phyloP scores from a whole-genome alignment of 2,113 vertebrate species.

The Vidua chalybeata region DNA sequence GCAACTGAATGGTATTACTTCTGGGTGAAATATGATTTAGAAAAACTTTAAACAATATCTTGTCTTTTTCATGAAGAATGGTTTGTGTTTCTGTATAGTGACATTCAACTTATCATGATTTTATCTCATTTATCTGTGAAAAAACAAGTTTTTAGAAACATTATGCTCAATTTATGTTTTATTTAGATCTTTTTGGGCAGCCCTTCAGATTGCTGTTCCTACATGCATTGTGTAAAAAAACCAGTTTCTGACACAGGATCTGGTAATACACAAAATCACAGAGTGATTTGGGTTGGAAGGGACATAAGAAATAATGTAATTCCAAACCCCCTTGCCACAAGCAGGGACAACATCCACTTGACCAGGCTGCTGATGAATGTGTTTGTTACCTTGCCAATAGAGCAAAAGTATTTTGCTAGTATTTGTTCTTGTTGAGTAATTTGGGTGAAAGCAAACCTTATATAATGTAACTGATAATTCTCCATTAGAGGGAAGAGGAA shows the following conservation, averaged over 20 bases:
- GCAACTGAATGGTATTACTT: neutral
- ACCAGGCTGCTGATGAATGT: neutral
- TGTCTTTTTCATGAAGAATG: neutral
- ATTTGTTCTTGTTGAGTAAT: neutral
- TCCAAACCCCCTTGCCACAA: neutral
- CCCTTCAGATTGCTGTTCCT: neutral
- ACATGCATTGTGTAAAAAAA: neutral
- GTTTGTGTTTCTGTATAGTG: neutral
- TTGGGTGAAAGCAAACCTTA: neutral
- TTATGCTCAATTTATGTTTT: neutral
- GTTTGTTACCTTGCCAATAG: neutral
- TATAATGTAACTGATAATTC: neutral
- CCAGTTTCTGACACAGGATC: fast-evolving
- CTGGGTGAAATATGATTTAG: neutral
- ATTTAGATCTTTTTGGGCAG: neutral
- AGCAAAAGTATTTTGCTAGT: neutral
- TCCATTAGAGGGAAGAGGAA: neutral
- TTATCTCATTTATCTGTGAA: neutral
- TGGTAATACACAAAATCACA: neutral
- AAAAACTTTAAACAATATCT: neutral
- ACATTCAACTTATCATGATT: neutral
- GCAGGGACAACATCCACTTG: neutral
- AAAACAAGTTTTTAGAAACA: neutral
- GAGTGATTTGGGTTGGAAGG: neutral
- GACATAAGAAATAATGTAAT: neutral